These are phyloP conservation scores for Molothrus aeneus DNA, from an alignment of 2,797 vertebrate species.

Conservation along the genomic window DNA sequence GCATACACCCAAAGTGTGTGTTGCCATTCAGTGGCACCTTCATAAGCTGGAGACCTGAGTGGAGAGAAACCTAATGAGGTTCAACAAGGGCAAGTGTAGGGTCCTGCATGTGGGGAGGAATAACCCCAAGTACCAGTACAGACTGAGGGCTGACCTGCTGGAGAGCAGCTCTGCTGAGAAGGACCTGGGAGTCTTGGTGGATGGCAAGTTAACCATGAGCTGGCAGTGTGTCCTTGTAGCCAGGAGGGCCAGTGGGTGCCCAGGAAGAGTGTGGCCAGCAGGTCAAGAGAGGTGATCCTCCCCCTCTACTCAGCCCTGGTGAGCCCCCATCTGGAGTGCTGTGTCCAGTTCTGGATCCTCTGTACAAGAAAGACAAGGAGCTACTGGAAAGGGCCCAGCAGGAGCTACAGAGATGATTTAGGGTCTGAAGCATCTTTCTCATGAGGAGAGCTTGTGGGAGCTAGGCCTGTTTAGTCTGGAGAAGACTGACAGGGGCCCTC, in stretches of 20 bases:
- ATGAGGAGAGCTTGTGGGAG: neutral
- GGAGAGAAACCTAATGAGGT: neutral
- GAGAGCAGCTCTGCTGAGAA: neutral
- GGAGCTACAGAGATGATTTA: neutral
- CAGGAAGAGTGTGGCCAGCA: neutral
- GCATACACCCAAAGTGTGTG: neutral
- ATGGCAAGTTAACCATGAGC: neutral
- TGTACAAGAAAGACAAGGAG: neutral
- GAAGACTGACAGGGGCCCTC: neutral
- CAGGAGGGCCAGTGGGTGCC: neutral
- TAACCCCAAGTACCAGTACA: neutral
- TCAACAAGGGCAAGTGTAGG: neutral
- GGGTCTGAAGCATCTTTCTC: neutral
- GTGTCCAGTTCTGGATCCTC: neutral
- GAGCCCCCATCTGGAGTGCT: neutral
- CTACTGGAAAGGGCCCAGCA: neutral
- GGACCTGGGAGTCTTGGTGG: neutral
- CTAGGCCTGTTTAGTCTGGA: neutral
- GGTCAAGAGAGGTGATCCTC: neutral
- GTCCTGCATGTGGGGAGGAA: neutral
- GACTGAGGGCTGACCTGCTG: neutral
- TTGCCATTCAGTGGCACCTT: neutral
- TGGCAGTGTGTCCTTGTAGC: neutral
- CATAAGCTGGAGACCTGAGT: neutral
- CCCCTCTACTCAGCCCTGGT: neutral